Evolutionary conservation across 2,888 invertebrate species (phyloP).

Genomic region (Morinoia aosen): DNA sequence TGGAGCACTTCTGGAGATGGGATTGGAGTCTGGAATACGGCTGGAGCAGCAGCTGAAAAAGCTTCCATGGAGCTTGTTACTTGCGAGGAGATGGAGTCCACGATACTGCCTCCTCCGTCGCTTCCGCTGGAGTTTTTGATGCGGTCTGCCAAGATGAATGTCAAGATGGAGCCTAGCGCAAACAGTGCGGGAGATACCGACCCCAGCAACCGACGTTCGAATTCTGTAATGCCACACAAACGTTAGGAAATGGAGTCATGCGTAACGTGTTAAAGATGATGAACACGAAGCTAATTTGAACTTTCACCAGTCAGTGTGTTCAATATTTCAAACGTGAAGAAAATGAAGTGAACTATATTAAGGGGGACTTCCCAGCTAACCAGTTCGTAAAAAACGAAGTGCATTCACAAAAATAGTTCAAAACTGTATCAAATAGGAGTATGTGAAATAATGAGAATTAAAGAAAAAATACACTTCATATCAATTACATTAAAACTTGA

Average conservation of each 20-base stretch:
- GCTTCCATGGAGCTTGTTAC: conserved; percentile 16
- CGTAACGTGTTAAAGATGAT: no score
- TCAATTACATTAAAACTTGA: not conserved
- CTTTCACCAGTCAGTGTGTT: no score
- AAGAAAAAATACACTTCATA: not conserved
- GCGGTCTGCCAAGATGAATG: conserved; percentile 62
- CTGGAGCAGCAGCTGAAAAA: not conserved
- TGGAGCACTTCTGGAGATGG: conserved; percentile 29
- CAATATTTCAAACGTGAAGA: no score
- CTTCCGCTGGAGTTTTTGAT: conserved; percentile 49
- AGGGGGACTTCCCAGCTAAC: no score
- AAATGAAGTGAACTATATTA: no score
- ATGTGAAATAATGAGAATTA: no score
- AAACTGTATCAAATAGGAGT: not conserved
- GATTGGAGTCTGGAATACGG: not conserved
- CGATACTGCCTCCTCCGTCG: not conserved
- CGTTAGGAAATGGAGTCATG: no score
- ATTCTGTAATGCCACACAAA: conserved; percentile 58
- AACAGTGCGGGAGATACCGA: conserved; percentile 66
- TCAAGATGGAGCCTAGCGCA: conserved; percentile 59
- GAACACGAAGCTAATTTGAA: no score
- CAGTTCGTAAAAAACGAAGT: no score
- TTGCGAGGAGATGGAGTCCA: conserved; percentile 3
- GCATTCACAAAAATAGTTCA: no score
- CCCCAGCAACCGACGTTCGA: conserved; percentile 61